Evolutionary conservation across 2,888 invertebrate species (phyloP).

Genomic region (Anticlea derivata): DNA sequence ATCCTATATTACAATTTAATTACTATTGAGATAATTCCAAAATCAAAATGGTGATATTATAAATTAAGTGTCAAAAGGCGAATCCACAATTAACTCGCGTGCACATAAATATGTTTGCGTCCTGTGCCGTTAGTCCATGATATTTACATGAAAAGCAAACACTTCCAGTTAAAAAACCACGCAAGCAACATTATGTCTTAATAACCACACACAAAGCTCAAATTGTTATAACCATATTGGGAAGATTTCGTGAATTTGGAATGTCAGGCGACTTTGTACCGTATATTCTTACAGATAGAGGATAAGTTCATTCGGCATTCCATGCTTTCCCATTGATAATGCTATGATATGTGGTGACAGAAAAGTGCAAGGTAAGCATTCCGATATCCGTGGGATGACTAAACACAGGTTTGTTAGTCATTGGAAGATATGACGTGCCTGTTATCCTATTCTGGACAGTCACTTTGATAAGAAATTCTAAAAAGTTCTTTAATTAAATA

Average conservation of each 20-base stretch:
- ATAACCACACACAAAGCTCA: conserved; percentile 75
- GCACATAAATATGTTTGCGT: conserved; percentile 36
- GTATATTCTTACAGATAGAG: conserved; percentile 28
- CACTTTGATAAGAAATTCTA: too few relatives aligned
- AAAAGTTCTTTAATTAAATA: too few relatives aligned
- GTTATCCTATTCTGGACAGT: too few relatives aligned
- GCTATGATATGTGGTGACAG: conserved; percentile 60
- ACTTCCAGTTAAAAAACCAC: conserved; percentile 16
- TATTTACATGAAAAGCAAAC: conserved; percentile 26
- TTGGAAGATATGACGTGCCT: conserved; percentile 39
- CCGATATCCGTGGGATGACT: conserved; percentile 50
- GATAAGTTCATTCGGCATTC: conserved; percentile 66
- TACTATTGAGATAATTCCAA: too few relatives aligned
- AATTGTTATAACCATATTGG: conserved; percentile 37
- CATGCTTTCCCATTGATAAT: conserved; percentile 66
- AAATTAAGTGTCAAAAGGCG: conserved; percentile 22
- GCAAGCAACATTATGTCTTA: conserved; percentile 42
- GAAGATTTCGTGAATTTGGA: conserved; percentile 32
- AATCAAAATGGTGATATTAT: too few relatives aligned
- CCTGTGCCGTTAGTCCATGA: conserved; percentile 35
- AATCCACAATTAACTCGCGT: conserved; percentile 37
- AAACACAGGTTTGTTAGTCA: conserved; percentile 40
- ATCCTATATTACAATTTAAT: too few relatives aligned
- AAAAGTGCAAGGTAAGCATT: conserved; percentile 67
- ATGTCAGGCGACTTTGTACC: conserved; percentile 32